Evolutionary conservation across 2,888 invertebrate genomes (phyloP).

Genomic region (Acanthosepion lycidas): DNA sequence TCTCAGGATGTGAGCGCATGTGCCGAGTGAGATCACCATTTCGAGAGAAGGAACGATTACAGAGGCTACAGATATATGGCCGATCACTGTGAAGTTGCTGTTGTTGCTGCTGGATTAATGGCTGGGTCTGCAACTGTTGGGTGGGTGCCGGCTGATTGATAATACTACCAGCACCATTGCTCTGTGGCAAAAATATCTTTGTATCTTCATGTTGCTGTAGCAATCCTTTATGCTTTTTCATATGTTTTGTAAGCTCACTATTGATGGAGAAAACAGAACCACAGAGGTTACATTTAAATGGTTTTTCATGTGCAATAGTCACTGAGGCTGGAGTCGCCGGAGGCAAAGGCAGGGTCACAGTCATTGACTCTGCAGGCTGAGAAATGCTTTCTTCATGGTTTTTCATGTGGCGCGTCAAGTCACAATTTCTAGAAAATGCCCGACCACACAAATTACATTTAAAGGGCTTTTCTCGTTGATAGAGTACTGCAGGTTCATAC

Average conservation of each 20-base stretch:
- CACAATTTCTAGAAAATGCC: constrained; percentile 36
- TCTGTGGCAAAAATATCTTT: background rate
- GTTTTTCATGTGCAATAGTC: background rate
- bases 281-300: background rate
- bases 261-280: background rate
- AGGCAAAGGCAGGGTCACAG: background rate
- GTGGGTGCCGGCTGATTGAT: background rate
- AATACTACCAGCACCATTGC: background rate
- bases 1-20: constrained; percentile 43
- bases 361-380: background rate
- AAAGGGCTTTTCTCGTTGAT: background rate
- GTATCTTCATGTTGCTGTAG: background rate
- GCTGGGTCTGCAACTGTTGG: background rate
- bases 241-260: constrained; percentile 35
- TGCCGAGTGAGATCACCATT: constrained; percentile 21
- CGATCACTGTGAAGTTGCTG: background rate
- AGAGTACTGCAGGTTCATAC: background rate
- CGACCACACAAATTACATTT: constrained; percentile 11
- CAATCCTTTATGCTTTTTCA: background rate
- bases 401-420: constrained; percentile 34
- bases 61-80: constrained; percentile 33
- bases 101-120: background rate
- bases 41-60: background rate
- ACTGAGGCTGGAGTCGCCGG: background rate
- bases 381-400: background rate